These are phyloP conservation scores for Alligator sinensis DNA, from an alignment of 2,113 vertebrate species.

Conservation along the genomic window DNA sequence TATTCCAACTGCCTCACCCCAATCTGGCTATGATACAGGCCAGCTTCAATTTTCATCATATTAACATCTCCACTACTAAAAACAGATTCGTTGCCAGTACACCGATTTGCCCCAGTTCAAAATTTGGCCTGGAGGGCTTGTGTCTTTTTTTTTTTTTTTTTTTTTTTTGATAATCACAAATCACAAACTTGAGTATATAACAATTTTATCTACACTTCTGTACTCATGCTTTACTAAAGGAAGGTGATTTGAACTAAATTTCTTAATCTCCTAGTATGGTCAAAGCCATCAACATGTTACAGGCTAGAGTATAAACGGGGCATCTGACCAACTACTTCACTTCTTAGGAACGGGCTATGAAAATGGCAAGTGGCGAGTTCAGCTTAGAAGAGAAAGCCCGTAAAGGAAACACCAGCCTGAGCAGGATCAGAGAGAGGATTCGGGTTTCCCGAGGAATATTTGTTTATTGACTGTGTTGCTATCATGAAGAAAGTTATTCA, in stretches of 20 bases:
- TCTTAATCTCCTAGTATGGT: neutral
- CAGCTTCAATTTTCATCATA: neutral
- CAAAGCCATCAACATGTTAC: neutral
- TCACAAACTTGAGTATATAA: too few species aligned
- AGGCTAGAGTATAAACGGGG: neutral
- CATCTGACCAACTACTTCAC: neutral
- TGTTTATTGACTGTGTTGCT: constrained; percentile 16
- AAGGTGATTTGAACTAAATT: neutral
- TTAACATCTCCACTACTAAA: fast-evolving
- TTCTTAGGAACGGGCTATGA: neutral
- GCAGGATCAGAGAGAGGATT: constrained; percentile 8
- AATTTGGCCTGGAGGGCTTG: neutral
- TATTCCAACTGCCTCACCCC: constrained; percentile 12
- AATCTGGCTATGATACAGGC: neutral
- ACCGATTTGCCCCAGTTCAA: neutral
- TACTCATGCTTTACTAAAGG: neutral
- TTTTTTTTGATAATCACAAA: neutral
- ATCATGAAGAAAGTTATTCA: constrained; percentile 19
- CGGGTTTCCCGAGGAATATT: constrained; percentile 19
- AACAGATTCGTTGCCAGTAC: neutral
- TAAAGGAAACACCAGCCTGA: neutral
- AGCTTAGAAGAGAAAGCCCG: neutral
- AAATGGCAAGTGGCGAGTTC: neutral
- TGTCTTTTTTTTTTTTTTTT: neutral
- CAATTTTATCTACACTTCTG: neutral